Evolutionary conservation across 2,113 vertebrate species (phyloP).

Genomic region (Panthera leo): DNA sequence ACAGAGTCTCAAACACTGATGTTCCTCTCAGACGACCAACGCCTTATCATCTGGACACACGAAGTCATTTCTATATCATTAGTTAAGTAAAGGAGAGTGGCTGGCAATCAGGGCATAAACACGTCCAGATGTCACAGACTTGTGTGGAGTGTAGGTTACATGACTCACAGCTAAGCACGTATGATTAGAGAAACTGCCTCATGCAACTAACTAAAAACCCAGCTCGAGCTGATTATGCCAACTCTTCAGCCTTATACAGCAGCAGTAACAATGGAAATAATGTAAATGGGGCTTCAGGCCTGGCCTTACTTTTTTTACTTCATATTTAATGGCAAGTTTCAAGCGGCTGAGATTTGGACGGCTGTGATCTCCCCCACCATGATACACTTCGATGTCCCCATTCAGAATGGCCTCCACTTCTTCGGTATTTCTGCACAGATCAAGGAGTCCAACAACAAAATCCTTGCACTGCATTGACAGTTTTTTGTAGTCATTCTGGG

Average conservation of each 20-base stretch:
- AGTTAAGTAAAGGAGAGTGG: not conserved
- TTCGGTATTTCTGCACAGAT: constrained; percentile 96
- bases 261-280: not conserved
- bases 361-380: constrained; percentile 76
- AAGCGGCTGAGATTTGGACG: constrained; percentile 93
- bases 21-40: not conserved
- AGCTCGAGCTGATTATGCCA: not conserved
- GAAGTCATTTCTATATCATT: not conserved
- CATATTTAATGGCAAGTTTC: constrained; percentile 97
- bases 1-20: not conserved
- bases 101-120: not conserved
- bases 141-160: not conserved
- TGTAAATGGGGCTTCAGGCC: not conserved
- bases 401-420: constrained; percentile 97
- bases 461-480: constrained; percentile 98
- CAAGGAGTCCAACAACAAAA: constrained; percentile 96
- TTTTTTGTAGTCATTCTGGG: constrained; percentile 96
- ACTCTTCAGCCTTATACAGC: not conserved
- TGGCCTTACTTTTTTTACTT: constrained; percentile 95
- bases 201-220: not conserved
- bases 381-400: constrained; percentile 87
- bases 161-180: not conserved
- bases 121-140: not conserved
- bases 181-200: not conserved
- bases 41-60: not conserved